Conservation (phyloP, 1,140 invertebrate species). For the Aricia agestis region DNA sequence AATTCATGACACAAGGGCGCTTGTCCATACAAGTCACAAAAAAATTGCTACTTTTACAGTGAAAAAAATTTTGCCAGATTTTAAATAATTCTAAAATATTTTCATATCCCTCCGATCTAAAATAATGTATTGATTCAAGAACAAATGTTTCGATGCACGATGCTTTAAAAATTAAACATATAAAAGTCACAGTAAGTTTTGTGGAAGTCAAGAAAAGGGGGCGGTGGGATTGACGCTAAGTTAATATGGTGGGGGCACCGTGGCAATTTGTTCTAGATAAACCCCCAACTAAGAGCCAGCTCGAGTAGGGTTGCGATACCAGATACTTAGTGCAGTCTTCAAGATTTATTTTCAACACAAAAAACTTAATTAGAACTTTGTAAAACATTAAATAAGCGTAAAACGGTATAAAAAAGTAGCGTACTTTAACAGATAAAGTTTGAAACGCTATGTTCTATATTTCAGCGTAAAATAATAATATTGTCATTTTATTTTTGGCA, state of each 20-base stretch:
- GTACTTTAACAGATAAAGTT: too few relatives aligned
- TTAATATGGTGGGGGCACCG: slow-evolving; percentile 70
- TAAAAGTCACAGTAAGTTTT: slow-evolving; percentile 23
- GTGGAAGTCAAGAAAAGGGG: slow-evolving; percentile 52
- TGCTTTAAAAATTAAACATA: neutral
- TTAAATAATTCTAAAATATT: too few relatives aligned
- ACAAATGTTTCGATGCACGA: neutral
- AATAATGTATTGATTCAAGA: too few relatives aligned
- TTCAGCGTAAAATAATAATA: too few relatives aligned
- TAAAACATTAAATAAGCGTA: too few relatives aligned
- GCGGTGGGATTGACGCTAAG: slow-evolving; percentile 54
- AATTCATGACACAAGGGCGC: too few relatives aligned
- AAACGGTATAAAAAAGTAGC: too few relatives aligned
- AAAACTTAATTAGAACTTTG: slow-evolving; percentile 19
- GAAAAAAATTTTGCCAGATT: too few relatives aligned
- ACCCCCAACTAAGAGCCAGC: slow-evolving; percentile 60
- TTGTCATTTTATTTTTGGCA: slow-evolving; percentile 7
- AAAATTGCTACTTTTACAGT: too few relatives aligned
- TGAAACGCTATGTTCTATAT: too few relatives aligned
- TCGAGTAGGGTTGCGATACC: slow-evolving; percentile 44
- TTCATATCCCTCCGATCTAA: too few relatives aligned
- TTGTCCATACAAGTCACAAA: too few relatives aligned
- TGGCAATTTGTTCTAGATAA: slow-evolving; percentile 73
- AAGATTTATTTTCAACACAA: neutral
- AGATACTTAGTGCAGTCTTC: neutral